Evolutionary conservation across 1,140 invertebrate species (phyloP).

Genomic region (Thaumetopoea pityocampa): DNA sequence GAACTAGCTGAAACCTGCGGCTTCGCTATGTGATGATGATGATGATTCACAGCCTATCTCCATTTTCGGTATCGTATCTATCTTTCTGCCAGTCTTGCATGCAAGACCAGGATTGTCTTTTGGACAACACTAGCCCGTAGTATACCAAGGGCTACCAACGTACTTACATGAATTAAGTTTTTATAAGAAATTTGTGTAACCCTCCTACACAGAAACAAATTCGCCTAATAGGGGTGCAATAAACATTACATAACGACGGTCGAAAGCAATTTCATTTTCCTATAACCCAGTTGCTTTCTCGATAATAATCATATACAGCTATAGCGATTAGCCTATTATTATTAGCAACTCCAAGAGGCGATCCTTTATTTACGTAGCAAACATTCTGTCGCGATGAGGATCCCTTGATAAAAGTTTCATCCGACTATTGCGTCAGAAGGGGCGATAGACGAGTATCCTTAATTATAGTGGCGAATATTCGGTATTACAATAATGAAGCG

Average conservation of each 20-base stretch:
- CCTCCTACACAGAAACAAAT: conserved; percentile 23
- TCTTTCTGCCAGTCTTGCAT: too few relatives aligned
- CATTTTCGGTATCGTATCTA: too few relatives aligned
- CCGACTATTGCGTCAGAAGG: conserved; percentile 59
- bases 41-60: too few relatives aligned
- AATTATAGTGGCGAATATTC: conserved; percentile 69
- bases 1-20: too few relatives aligned
- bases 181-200: conserved; percentile 6
- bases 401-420: conserved; percentile 58
- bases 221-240: conserved; percentile 38
- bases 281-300: conserved; percentile 32
- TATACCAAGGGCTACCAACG: background rate
- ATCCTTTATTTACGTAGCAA: conserved; percentile 54
- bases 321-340: conserved; percentile 48
- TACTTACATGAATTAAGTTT: background rate
- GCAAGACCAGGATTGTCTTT: too few relatives aligned
- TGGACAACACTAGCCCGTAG: too few relatives aligned
- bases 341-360: conserved; percentile 42
- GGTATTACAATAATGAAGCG: conserved; percentile 73
- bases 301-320: conserved; percentile 51
- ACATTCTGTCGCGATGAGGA: conserved; percentile 51
- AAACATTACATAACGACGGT: conserved; percentile 28
- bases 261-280: conserved; percentile 27
- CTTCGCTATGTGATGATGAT: too few relatives aligned
- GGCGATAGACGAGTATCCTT: conserved; percentile 62